Conservation (phyloP, 2,113 vertebrate genomes). For the Triplophysa rosa region DNA sequence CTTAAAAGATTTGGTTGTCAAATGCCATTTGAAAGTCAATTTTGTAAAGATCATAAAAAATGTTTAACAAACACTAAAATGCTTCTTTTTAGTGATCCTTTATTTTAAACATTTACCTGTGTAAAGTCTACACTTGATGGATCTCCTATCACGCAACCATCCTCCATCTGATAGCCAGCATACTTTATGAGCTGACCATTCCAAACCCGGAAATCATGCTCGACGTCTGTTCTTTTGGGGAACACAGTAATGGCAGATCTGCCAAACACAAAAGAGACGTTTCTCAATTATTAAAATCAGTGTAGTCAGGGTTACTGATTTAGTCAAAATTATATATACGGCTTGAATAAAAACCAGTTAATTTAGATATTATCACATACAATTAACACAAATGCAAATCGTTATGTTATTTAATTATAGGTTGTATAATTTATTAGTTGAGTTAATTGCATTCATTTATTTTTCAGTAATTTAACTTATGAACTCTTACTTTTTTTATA, state of each 20-base stretch:
- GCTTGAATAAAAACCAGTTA: too few species aligned
- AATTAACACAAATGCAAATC: too few species aligned
- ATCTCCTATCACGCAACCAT: constrained; percentile 77
- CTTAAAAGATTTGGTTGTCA: neutral
- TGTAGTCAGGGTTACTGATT: too few species aligned
- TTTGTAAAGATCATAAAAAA: too few species aligned
- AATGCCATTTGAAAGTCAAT: neutral
- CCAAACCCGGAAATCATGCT: constrained; percentile 84
- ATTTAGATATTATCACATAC: too few species aligned
- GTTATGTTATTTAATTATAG: too few species aligned
- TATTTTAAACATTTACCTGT: constrained; percentile 67
- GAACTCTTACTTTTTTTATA: too few species aligned
- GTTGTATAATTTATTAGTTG: too few species aligned
- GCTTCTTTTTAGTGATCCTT: neutral
- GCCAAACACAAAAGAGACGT: constrained; percentile 48
- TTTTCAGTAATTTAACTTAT: too few species aligned
- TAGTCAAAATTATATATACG: too few species aligned
- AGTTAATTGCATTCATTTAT: too few species aligned
- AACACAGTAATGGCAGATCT: constrained; percentile 85
- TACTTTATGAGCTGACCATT: constrained; percentile 83
- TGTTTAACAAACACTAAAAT: too few species aligned
- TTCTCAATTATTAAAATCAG: neutral
- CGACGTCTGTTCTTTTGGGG: constrained; percentile 78
- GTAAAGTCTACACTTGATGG: constrained; percentile 78
- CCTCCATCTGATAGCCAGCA: constrained; percentile 77